Conservation (phyloP, 1,140 invertebrate species). For the Drosophila yakuba region DNA sequence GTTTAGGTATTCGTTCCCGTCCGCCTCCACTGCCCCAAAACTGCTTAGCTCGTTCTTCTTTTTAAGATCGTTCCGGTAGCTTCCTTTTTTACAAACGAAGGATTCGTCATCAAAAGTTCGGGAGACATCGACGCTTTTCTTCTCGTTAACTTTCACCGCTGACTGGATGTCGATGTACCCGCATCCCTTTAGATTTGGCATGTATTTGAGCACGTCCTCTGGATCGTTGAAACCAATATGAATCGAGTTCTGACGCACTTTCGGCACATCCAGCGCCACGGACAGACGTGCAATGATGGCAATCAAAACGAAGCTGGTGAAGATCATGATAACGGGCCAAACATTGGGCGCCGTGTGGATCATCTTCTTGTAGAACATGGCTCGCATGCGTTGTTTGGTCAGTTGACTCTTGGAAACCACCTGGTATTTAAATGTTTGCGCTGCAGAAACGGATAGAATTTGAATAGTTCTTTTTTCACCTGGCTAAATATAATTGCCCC, state of each 20-base stretch:
- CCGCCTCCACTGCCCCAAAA: constrained; percentile 52
- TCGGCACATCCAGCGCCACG: constrained; percentile 36
- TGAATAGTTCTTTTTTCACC: not conserved
- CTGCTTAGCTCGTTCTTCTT: constrained; percentile 10
- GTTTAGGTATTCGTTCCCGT: constrained; percentile 8
- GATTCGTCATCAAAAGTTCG: constrained; percentile 32
- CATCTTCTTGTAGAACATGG: constrained; percentile 77
- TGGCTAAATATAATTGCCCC: not conserved
- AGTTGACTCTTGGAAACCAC: constrained; percentile 58
- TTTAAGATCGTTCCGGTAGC: constrained; percentile 26
- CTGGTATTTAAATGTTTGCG: constrained; percentile 67
- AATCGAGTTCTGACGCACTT: constrained; percentile 35
- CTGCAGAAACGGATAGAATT: constrained; percentile 9
- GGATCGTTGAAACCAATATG: constrained; percentile 29
- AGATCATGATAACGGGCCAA: constrained; percentile 69
- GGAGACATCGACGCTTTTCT: not conserved
- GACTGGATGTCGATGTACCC: constrained; percentile 55
- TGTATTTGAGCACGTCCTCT: not conserved
- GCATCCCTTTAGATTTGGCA: constrained; percentile 50
- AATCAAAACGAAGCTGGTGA: constrained; percentile 59
- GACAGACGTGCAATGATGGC: constrained; percentile 44
- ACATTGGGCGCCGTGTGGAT: constrained; percentile 69
- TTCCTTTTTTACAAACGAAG: constrained; percentile 43
- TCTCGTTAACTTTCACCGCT: not conserved
- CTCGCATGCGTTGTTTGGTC: constrained; percentile 48